Base-by-base conservation (phyloP, 2,888 invertebrate genomes). In the Drosophila rellima region DNA sequence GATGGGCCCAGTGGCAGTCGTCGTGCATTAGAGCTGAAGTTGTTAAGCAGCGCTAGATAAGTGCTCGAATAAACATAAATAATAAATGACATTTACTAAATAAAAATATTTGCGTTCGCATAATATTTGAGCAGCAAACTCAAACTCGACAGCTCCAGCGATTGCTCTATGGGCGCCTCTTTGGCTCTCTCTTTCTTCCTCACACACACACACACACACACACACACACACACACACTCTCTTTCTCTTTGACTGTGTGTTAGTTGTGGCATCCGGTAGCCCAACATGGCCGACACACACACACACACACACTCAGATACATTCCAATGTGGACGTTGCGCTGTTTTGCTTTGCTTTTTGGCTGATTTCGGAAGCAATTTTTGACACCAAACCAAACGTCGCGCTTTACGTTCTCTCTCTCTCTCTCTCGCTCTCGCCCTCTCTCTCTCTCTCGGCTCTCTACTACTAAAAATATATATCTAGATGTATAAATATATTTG, bases 41-140 rank as follows among this genome's bases (percentile, higher is more conserved):
- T 90, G 90, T 89, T 88, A 88, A 88, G 90, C 83, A 90, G 87
- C 87, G 90, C 85, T 91, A 91, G 91, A 91, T 91, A 90, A 91
- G 91, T 90, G 91, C 89, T 90, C 91, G 90, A 89, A 90, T 88
- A 91, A 90, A 91, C 88, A 90, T 91, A 90, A 91, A 90, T 91
- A 91, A 90, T 91, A 91, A 91, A 90, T 90, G 90, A 90, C 90
- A 91, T 90, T 90, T 90, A 91, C 90, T 90, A 91, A 90, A 91
- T 90, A 91, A 90, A 91, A 91, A 90, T 90, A 91, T 90, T 91
- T 90, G 90, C 88, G 88, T 89, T 90, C 90, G 90, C 90, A 91
- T 89, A 91, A 90, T 90, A 91, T 90, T 91, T 91, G 91, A 88
- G 89, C 78, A 90, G 90, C 80, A 89, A 89, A 88, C 85, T 90